Evolutionary conservation across 2,113 vertebrate species (phyloP), one percentile per base, ranked within the genome.

Genomic region (Pontoporia blainvillei): DNA sequence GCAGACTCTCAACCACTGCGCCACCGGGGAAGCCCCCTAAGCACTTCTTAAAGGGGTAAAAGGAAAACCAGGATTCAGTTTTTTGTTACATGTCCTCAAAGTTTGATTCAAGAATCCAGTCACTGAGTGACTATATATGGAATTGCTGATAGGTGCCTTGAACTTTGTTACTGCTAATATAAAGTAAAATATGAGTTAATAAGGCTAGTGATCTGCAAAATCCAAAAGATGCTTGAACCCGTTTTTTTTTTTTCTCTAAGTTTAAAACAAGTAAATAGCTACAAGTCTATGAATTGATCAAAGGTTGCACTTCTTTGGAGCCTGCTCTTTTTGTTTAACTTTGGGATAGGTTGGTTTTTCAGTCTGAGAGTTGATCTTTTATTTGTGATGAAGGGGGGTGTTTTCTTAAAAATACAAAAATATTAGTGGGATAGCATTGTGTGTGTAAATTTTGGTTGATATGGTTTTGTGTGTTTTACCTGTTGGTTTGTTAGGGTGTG

Each of bases 191-290:
- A 41, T 49, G 41, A 95, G 78, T 69, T 66, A 64, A 64, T 39
- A 82, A 92, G 17, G 11, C n/a, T 85, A 62, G 17, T 62, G 9
- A 85, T 88, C 12, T 90, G 2, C 27, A 71, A 86, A 39, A 89
- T 46, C 36, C 31, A 91, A 72, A 64, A 46, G 13, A 59, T 66
- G 25, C 59, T 78, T 90, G 27, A 94, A 62, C 66, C 71, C 41
- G 39, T 64, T 1, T 85, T 85, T 91, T 75, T 21, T 66, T 73
- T 66, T 62, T 20, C 57, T 46, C 79, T 34, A 75, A 76, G 27
- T 95, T 75, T 96, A 87, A 85, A 67, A 44, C n/a, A 88, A 79
- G 46, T 92, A 72, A 87, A 75, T 49, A 73, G 8, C 29, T 62
- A 1, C 8, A 86, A 96, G 34, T 86, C 76, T 81, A 46, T 85